Evolutionary conservation across 2,888 invertebrate species (phyloP).

Genomic region (Lagria hirta): DNA sequence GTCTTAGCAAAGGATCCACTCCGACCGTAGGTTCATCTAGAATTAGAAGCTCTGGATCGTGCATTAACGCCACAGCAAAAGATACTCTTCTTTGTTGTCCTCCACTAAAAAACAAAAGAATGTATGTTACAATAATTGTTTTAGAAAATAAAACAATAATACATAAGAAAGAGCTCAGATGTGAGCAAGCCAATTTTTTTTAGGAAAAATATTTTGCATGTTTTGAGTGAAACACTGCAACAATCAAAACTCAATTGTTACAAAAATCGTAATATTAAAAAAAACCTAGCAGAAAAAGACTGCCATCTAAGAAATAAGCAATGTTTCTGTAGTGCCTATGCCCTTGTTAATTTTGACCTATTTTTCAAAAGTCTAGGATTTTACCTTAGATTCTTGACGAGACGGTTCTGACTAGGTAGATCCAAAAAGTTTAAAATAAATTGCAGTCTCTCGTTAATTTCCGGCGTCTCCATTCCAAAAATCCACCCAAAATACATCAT

Average conservation of each 20-base stretch:
- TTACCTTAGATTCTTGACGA: constrained; percentile 78
- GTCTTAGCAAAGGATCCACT: constrained; percentile 84
- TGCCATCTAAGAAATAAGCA: too few relatives aligned
- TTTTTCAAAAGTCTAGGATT: too few relatives aligned
- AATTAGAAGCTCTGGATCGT: constrained; percentile 86
- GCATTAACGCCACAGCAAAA: constrained; percentile 82
- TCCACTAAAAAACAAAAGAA: constrained; percentile 61
- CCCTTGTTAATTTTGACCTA: too few relatives aligned
- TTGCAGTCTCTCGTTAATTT: constrained; percentile 78
- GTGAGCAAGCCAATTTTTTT: too few relatives aligned
- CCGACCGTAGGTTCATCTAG: constrained; percentile 94
- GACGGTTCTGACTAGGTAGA: constrained; percentile 80
- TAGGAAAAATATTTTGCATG: too few relatives aligned
- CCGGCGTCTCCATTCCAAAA: constrained; percentile 84
- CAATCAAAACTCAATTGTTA: too few relatives aligned
- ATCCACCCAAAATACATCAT: constrained; percentile 97
- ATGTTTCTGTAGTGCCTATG: too few relatives aligned
- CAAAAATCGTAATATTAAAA: too few relatives aligned
- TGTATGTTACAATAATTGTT: background rate
- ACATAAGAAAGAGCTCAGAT: too few relatives aligned
- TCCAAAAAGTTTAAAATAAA: constrained; percentile 89
- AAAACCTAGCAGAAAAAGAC: too few relatives aligned
- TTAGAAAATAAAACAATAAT: too few relatives aligned
- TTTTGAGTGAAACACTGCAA: too few relatives aligned
- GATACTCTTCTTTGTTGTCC: constrained; percentile 90